phyloP scores from a whole-genome alignment of 2,888 invertebrate species.

The Ochropleura leucogaster region DNA sequence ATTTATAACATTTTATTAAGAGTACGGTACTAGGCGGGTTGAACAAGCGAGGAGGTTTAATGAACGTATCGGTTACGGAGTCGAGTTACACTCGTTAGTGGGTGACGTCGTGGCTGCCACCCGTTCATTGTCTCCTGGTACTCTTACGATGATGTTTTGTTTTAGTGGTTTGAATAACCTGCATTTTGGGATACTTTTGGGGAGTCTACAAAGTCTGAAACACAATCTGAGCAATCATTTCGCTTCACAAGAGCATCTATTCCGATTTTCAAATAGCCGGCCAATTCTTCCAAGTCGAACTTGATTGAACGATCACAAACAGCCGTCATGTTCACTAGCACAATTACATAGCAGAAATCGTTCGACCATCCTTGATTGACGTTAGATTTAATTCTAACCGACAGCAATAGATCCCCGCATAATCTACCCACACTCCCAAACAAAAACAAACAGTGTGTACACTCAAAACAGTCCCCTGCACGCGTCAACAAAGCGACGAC shows the following conservation, averaged over 20 bases:
- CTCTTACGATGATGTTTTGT: constrained; percentile 58
- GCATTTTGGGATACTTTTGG: constrained; percentile 20
- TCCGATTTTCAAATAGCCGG: background rate
- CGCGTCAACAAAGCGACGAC: constrained; percentile 65
- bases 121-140: constrained; percentile 80
- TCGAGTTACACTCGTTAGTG: constrained; percentile 86
- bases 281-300: constrained; percentile 33
- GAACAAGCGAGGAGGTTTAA: constrained; percentile 79
- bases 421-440: constrained; percentile 65
- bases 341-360: constrained; percentile 60
- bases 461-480: constrained; percentile 66
- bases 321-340: constrained; percentile 51
- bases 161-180: constrained; percentile 43
- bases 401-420: constrained; percentile 65
- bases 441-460: constrained; percentile 65
- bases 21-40: constrained; percentile 72
- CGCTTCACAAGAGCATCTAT: background rate
- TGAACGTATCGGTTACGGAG: constrained; percentile 86
- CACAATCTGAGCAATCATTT: background rate
- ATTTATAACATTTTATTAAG: constrained; percentile 75
- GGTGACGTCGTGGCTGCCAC: constrained; percentile 73
- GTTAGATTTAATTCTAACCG: constrained; percentile 64
- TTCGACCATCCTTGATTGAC: constrained; percentile 61
- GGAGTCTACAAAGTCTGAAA: background rate
- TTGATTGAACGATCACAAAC: constrained; percentile 46